These are phyloP conservation scores for Diaphora mendica DNA, from an alignment of 2,888 invertebrate species.

Conservation along the genomic window DNA sequence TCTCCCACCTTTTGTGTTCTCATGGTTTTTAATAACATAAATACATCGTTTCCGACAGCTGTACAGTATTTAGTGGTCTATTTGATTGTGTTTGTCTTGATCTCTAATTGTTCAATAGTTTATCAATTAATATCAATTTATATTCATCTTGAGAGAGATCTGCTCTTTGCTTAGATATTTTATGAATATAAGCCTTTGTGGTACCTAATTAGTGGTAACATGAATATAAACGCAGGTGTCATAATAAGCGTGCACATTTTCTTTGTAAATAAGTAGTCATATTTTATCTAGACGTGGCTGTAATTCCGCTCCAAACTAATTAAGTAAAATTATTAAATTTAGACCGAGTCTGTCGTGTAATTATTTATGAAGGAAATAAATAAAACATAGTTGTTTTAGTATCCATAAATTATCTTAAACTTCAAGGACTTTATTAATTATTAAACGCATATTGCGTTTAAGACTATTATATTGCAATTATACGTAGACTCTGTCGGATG, in stretches of 20 bases:
- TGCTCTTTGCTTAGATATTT: not conserved
- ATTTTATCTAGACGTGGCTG: constrained; percentile 34
- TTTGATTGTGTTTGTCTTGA: not conserved
- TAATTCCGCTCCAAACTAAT: constrained; percentile 27
- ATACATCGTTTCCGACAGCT: not conserved
- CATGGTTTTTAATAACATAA: not conserved
- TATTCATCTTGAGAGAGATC: not conserved
- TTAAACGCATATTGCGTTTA: not conserved
- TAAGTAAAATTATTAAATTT: constrained; percentile 7
- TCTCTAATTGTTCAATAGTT: not conserved
- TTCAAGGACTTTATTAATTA: not conserved
- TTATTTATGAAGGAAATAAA: not conserved
- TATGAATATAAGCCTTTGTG: not conserved
- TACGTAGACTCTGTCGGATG: not conserved
- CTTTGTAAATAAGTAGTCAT: constrained; percentile 34
- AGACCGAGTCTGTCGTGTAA: not conserved
- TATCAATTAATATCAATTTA: not conserved
- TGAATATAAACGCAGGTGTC: constrained; percentile 25
- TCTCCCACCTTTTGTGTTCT: not conserved
- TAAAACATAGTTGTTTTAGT: not conserved
- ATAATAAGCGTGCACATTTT: constrained; percentile 33
- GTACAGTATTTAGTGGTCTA: not conserved
- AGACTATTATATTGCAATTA: too few relatives aligned
- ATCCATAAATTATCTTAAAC: not conserved
- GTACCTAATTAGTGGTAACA: not conserved